Percentiles rank a stretch among this genome's conserved stretches.
Evolutionary conservation across 1,140 invertebrate species (phyloP).

Genomic region (Eulimnadia texana): DNA sequence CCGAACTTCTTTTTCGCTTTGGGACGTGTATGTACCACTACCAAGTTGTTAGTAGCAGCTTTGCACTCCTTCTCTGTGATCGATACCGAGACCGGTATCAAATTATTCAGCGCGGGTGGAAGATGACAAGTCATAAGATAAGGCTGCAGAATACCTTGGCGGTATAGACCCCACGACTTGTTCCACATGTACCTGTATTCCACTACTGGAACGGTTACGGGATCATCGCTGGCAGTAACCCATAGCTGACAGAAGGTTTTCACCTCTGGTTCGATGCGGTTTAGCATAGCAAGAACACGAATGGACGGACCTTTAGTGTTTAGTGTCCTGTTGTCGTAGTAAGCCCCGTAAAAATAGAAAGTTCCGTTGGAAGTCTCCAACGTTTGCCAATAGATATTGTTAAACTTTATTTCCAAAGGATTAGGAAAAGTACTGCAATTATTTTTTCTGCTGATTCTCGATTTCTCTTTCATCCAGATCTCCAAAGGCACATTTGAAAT

Average conservation of each 20-base stretch:
- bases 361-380: constrained; percentile 62
- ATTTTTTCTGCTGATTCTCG: constrained; percentile 48
- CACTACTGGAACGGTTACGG: constrained; percentile 51
- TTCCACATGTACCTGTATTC: constrained; percentile 92
- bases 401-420: constrained; percentile 75
- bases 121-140: constrained; percentile 80
- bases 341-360: constrained; percentile 77
- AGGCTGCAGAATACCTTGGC: constrained; percentile 78
- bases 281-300: constrained; percentile 76
- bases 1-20: constrained; percentile 63
- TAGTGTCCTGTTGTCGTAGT: constrained; percentile 62
- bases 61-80: constrained; percentile 72
- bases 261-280: constrained; percentile 67
- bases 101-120: constrained; percentile 38
- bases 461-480: constrained; percentile 58
- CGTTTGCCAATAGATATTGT: constrained; percentile 57
- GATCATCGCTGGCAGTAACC: constrained; percentile 68
- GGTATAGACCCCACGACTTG: constrained; percentile 85
- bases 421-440: constrained; percentile 65
- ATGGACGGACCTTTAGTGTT: constrained; percentile 64
- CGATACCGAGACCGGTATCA: constrained; percentile 65
- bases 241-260: constrained; percentile 75
- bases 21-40: constrained; percentile 64
- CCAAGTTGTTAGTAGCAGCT: constrained; percentile 65
- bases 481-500: constrained; percentile 65